Evolutionary conservation across 2,113 vertebrate genomes (phyloP).

Genomic region (Mandrillus leucophaeus): DNA sequence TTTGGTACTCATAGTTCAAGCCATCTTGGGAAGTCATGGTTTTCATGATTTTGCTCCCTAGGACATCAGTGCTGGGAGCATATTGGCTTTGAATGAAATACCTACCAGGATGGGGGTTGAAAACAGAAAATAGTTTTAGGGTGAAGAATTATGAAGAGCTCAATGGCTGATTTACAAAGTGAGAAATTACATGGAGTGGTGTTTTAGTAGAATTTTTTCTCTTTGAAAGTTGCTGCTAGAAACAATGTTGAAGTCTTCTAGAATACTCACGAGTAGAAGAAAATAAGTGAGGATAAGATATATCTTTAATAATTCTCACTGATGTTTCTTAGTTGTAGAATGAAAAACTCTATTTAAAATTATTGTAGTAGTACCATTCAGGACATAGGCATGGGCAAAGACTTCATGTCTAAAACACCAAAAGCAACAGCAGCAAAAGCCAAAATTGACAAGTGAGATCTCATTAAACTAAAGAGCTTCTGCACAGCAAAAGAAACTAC

Average conservation of each 20-base stretch:
- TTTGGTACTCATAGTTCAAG: conserved; percentile 43
- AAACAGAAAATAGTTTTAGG: conserved; percentile 41
- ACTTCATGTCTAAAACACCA: too few species aligned
- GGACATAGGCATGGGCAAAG: too few species aligned
- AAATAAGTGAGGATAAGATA: not conserved
- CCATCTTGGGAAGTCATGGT: conserved; percentile 9
- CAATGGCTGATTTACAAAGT: conserved; percentile 69
- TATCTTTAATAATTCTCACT: not conserved
- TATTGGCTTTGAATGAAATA: conserved; percentile 57
- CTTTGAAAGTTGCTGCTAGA: not conserved
- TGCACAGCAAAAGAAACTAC: too few species aligned
- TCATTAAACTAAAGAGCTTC: too few species aligned
- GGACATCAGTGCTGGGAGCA: conserved; percentile 24
- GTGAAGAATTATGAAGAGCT: not conserved
- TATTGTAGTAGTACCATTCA: not conserved
- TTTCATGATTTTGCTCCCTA: conserved; percentile 57
- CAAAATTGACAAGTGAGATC: too few species aligned
- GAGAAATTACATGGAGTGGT: conserved; percentile 46
- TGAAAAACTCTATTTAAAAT: not conserved
- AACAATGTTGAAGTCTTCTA: conserved; percentile 41
- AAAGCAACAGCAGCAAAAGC: too few species aligned
- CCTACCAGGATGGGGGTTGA: not conserved
- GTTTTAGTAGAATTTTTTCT: conserved; percentile 16
- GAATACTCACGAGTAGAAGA: not conserved
- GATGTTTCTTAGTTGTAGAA: not conserved